Base-by-base conservation (phyloP, 1,140 invertebrate genomes). In the Temnothorax longispinosus region DNA sequence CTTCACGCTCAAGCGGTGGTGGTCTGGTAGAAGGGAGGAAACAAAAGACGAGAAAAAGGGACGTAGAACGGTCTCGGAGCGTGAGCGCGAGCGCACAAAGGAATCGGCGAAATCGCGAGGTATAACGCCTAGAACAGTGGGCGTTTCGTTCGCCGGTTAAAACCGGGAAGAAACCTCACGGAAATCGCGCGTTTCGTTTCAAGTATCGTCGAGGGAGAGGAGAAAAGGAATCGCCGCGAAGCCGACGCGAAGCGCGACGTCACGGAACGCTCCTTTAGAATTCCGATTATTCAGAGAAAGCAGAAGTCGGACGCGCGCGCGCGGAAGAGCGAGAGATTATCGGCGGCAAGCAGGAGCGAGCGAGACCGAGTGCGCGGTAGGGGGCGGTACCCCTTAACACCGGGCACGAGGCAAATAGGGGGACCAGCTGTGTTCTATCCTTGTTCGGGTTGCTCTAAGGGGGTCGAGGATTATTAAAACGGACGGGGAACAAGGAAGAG, bases 401-500 rank as follows among this genome's bases (percentile, higher is more conserved):
- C 86, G 91, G 92, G 92, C 93, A 94, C 93, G 93, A 94, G 93
- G 90, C 92, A 93, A 87, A 91, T 88, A 89, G 90, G 87, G 93
- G 90, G 91, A 91, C 92, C 88, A 89, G 88, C 91, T 92, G 91
- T 86, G 80, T 76, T 85, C 90, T 90, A 93, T 93, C 90, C 93
- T 92, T 89, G 90, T 87, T 81, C 89, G 91, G 92, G 89, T 90
- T 90, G 87, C 88, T 91, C 91, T 85, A 88, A 91, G 92, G 92
- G 92, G 91, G 88, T 90, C 89, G 89, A 74, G 93, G 91, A 94
- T 94, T 94, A 94, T 94, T 94, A 94, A 94, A 94, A 93, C 90
- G 88, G 87, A 84, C 90, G 67, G 91, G 92, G 91, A 89, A 85
- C 65, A 54, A 47, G 50, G 27, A 69, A 15, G 78, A 50, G 50